Percentiles rank a stretch among this genome's conserved stretches.
phyloP scores from a whole-genome alignment of 1,140 invertebrate species.

The Rhizoglyphus robini region DNA sequence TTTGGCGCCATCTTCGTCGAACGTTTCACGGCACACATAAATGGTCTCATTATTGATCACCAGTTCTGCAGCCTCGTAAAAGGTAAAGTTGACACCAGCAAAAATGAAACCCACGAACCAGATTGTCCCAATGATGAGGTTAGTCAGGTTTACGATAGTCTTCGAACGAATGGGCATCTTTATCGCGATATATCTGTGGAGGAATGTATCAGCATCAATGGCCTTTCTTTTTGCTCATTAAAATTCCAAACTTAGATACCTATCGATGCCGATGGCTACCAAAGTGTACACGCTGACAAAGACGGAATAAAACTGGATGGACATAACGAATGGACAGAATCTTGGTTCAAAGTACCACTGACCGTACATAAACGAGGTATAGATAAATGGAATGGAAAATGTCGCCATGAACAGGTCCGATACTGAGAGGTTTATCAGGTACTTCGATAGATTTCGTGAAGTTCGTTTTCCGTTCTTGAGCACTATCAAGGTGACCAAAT shows the following conservation, averaged over 20 bases:
- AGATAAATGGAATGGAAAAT: constrained; percentile 39
- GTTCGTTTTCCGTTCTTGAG: constrained; percentile 32
- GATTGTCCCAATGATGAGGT: background rate
- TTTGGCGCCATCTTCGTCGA: background rate
- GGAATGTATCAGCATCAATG: background rate
- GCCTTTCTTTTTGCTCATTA: background rate
- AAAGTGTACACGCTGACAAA: constrained; percentile 36
- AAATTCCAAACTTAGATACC: constrained; percentile 30
- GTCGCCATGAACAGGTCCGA: constrained; percentile 37
- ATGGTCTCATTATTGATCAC: background rate
- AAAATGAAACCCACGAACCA: background rate
- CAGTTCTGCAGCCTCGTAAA: background rate
- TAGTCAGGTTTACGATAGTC: background rate
- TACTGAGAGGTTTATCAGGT: constrained; percentile 35
- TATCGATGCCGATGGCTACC: constrained; percentile 36
- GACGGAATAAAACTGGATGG: constrained; percentile 36
- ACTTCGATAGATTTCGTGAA: constrained; percentile 31
- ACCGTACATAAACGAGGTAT: constrained; percentile 36
- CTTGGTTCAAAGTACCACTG: constrained; percentile 34
- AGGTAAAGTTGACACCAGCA: background rate
- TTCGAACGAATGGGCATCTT: background rate
- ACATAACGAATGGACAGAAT: constrained; percentile 34
- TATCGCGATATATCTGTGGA: constrained; percentile 1
- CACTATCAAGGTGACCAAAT: constrained; percentile 34
- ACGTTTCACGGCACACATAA: background rate